phyloP scores from a whole-genome alignment of 2,797 vertebrate genomes.

The Alexandromys oeconomus region DNA sequence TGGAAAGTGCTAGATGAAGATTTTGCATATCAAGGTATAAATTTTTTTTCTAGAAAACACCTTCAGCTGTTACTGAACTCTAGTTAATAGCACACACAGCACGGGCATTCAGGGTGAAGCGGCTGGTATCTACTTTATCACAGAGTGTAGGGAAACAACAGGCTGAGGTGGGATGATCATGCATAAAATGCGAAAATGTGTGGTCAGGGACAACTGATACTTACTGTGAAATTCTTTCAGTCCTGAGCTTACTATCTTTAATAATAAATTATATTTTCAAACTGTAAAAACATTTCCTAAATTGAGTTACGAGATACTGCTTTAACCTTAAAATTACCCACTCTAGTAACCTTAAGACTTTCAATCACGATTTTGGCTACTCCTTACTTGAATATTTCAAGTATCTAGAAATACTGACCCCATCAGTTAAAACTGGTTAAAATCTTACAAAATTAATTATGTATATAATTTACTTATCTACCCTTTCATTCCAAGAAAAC shows the following conservation, averaged over 20 bases:
- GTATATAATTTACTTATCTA: background rate
- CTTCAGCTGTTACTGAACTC: background rate
- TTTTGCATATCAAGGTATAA: background rate
- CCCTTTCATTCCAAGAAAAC: background rate
- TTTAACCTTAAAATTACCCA: constrained; percentile 25
- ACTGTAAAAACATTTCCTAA: constrained; percentile 39
- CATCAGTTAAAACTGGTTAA: constrained; percentile 13
- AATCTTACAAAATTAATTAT: background rate
- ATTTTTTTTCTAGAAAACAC: constrained; percentile 12
- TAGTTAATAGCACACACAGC: background rate
- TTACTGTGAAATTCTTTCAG: background rate
- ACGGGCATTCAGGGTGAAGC: background rate
- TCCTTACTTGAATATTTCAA: background rate
- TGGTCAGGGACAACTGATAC: background rate
- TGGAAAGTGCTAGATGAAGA: background rate
- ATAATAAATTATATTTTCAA: constrained; percentile 15
- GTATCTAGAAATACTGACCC: constrained; percentile 7
- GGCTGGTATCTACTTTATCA: background rate
- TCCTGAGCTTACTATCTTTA: background rate
- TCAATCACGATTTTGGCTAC: background rate
- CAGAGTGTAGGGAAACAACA: background rate
- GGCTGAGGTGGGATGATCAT: background rate
- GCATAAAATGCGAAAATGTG: background rate
- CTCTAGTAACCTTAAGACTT: constrained; percentile 7
- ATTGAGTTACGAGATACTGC: background rate